Percentiles rank a stretch among this genome's conserved stretches.
Evolutionary conservation across 37 sponge, comb jelly and placozoan genomes (phyloP).

Genomic region (Halisarca cf. caerulea): DNA sequence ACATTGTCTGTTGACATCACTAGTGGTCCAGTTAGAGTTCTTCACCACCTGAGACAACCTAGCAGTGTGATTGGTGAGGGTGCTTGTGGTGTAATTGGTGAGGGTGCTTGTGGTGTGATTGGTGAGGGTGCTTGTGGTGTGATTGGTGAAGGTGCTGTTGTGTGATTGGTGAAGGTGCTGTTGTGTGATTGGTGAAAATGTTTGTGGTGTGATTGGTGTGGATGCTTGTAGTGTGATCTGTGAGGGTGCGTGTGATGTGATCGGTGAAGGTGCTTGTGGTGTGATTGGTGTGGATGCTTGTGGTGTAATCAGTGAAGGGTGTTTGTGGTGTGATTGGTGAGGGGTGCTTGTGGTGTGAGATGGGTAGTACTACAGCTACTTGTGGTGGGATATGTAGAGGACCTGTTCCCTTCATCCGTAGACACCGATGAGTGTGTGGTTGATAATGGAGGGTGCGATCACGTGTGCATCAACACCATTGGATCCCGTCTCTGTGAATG

Average conservation of each 20-base stretch:
- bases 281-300: neutral
- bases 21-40: neutral
- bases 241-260: neutral
- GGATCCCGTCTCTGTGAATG: neutral
- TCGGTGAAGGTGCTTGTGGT: neutral
- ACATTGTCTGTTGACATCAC: neutral
- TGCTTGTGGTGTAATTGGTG: neutral
- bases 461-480: neutral
- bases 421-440: neutral
- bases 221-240: neutral
- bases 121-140: neutral
- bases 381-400: too few relatives aligned
- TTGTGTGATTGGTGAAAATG: too few relatives aligned
- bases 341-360: neutral
- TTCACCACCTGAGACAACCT: constrained; percentile 16
- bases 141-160: too few relatives aligned
- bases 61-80: neutral
- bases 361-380: too few relatives aligned
- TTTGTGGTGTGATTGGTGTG: neutral
- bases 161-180: neutral
- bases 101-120: neutral
- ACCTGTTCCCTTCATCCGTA: neutral
- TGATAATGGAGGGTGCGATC: neutral
- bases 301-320: neutral
- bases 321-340: too few relatives aligned